phyloP scores from a whole-genome alignment of 2,888 invertebrate genomes.

The Drosophila limbata region DNA sequence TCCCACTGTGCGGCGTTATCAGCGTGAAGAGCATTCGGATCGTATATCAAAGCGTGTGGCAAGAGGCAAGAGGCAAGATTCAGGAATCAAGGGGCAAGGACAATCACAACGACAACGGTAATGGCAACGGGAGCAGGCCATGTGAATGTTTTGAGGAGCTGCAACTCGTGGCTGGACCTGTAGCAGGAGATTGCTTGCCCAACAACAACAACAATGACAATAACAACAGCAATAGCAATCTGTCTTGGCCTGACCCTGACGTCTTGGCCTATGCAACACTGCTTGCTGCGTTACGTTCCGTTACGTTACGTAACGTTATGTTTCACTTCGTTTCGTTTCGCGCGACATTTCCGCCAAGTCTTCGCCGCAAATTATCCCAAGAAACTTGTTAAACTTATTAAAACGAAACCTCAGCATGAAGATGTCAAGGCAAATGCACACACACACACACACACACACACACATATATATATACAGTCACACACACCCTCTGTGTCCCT shows the following conservation, averaged over 20 bases:
- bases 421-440: constrained; percentile 67
- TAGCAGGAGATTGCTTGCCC: constrained; percentile 36
- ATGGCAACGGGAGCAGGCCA: constrained; percentile 40
- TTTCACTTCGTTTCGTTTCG: neutral
- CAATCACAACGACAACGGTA: constrained; percentile 22
- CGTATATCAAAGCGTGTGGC: constrained; percentile 49
- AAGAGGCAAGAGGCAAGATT: constrained; percentile 6
- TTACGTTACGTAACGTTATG: neutral
- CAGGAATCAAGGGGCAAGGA: too few relatives aligned
- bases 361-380: constrained; percentile 77
- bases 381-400: constrained; percentile 81
- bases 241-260: constrained; percentile 7
- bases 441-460: constrained; percentile 6
- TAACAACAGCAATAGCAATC: neutral
- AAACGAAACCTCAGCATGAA: constrained; percentile 78
- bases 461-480: too few relatives aligned
- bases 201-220: constrained; percentile 1
- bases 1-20: constrained; percentile 37
- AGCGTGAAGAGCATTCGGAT: constrained; percentile 26
- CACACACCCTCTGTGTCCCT: neutral
- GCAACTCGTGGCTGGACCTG: constrained; percentile 39
- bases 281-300: constrained; percentile 16
- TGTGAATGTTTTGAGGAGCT: constrained; percentile 24
- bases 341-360: constrained; percentile 49
- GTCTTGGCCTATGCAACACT: constrained; percentile 44